phyloP scores from a whole-genome alignment of 2,113 vertebrate genomes.

The Scortum barcoo region DNA sequence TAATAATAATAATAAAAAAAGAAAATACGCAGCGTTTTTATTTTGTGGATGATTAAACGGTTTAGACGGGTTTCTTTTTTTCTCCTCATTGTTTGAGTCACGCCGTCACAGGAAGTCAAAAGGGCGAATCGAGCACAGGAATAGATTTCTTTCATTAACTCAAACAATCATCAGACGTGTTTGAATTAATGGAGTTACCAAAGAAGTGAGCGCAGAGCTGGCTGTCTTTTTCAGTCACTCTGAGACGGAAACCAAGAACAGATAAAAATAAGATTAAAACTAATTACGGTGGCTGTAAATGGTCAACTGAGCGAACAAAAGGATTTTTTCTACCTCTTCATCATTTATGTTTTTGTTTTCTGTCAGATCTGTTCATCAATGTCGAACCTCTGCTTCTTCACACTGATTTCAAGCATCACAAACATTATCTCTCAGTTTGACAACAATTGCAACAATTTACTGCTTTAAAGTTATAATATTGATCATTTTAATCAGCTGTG shows the following conservation, averaged over 20 bases:
- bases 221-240: neutral
- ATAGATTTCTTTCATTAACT: conserved; percentile 44
- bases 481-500: no score
- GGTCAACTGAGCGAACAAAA: neutral
- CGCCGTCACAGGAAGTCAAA: conserved; percentile 16
- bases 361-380: no score
- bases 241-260: neutral
- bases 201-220: neutral
- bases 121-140: conserved; percentile 3
- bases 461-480: no score
- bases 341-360: no score
- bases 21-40: neutral
- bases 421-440: no score
- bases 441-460: no score
- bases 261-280: neutral
- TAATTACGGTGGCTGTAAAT: neutral
- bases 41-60: conserved; percentile 34
- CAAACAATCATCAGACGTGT: conserved; percentile 29
- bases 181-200: conserved; percentile 35
- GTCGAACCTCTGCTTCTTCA: no score
- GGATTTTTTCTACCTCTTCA: no score
- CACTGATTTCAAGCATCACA: no score
- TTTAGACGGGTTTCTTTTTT: conserved; percentile 8
- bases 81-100: neutral
- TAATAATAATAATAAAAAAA: no score